Base-by-base conservation (phyloP, 2,113 vertebrate genomes). In the Zosterops pallidus region DNA sequence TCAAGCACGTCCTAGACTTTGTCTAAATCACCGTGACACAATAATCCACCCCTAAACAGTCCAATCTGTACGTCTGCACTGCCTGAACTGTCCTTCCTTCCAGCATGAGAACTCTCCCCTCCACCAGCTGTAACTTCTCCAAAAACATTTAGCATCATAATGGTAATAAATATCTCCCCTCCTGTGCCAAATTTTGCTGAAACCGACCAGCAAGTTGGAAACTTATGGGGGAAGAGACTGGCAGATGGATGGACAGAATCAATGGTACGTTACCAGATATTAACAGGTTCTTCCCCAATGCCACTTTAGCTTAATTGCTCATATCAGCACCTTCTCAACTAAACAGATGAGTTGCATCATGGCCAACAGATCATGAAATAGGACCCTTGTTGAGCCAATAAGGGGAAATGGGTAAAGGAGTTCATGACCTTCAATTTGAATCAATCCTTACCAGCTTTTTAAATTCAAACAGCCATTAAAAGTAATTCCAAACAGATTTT, bases 401-500 rank as follows among this genome's bases (percentile, higher is more conserved):
- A 92, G 81, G 78, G 77, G 67, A 91, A 94, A 65, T 47, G 71
- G 82, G 83, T 95, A 88, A 95, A 83, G 59, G 60, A 93, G 94
- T 87, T 96, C 87, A 88, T 56, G 94, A 96, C 92, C 93, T 93
- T 90, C 82, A 92, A 93, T 95, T 97, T 94, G 87, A 95, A 91
- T 92, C 84, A 94, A 92, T 94, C 74, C 57, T 94, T 87, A 94
- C 92, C 87, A 95, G 93, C 37, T 72, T 96, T 93, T 95, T 86
- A 50, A 93, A 96, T 95, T 96, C 92, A 94, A 95, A 47, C 68
- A 90, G 81, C 59, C 79, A 94, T 94, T 94, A 93, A 87, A 95
- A 91, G 75, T 93, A 94, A 95, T 95, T 94, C 89, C 84, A 92
- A 94, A 94, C 95, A 96, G 93, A 92, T 90, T 95, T 68, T 92